Evolutionary conservation across 2,888 invertebrate genomes (phyloP), one percentile per base, ranked within the genome.

Genomic region (Sepioteuthis lessoniana): DNA sequence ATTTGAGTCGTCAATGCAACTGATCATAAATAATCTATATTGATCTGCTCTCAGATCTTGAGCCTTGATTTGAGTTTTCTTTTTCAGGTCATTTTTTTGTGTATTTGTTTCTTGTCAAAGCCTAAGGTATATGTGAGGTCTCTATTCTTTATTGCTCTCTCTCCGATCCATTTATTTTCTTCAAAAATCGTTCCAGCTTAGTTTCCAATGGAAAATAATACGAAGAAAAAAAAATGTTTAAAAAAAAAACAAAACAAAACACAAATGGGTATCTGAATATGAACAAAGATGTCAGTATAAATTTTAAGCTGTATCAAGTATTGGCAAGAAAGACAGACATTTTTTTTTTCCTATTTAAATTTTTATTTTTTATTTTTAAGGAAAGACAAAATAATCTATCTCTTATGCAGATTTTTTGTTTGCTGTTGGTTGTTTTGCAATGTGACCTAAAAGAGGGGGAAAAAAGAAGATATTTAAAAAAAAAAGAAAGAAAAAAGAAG

Each of bases 1-100:
- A 76, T 76, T 76, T 35, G 76, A 76, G 76, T 76, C 76, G n/a
- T 35, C 76, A 10, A 76, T 76, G n/a, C 76, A 76, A 35, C 76
- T 76, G 76, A 76, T 76, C 76, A 76, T 35, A n/a, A 76, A 76
- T 76, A 76, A 76, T 76, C 76, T 76, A 76, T 76, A 76, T 76
- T 76, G 76, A 76, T 76, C 35, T 76, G n/a, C n/a, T 76, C n/a
- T 35, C n/a, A 76, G 76, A 76, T 76, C 76, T 76, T 35, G 76
- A 76, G n/a, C n/a, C 76, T 76, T n/a, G 13, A 76, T 76, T 13
- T 76, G 76, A 76, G n/a, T n/a, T 76, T 35, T n/a, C 10, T 16
- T 35, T 60, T 60, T 60, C 31, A 31, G 42, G 42, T 42, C n/a
- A 16, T 13, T 76, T n/a, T 76, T 55, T 55, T 55, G 25, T n/a